Evolutionary conservation across 1,140 invertebrate species (phyloP), one percentile per base, ranked within the genome.

Genomic region (Euschistus heros): DNA sequence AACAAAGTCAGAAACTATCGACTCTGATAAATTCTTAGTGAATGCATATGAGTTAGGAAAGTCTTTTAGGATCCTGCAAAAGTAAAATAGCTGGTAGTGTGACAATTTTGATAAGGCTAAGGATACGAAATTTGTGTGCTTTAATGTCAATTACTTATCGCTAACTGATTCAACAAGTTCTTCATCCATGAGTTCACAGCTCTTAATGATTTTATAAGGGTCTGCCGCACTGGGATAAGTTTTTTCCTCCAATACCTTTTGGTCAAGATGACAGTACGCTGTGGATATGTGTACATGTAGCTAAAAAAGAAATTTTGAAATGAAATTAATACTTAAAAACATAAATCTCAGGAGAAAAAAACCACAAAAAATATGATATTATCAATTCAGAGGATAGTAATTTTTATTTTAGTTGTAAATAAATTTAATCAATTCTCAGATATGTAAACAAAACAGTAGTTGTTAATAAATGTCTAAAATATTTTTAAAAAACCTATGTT

Each of bases 21-120:
- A 81, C 77, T 96, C 92, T 0, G 89, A 87, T 13, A 95, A 73
- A 0, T 90, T 88, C 78, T 96, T 96, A 0, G 92, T 95, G 71
- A 90, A 95, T 0, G 91, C 92, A 71, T 96, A 95, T 0, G 91
- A 92, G 71, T 95, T 95, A 3, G 92, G 92, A 63, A 90, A 79
- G 54, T 86, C 82, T 17, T 87, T 87, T 46, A 96, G 79, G 60
- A 96, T 80, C 72, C 84, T 86, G 73, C 17, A 78, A 79, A 68
- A 59, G 17, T 27, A 20, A 54, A 54, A 15, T 4, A 17, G 2
- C n/a, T 54, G 24, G n/a, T 7, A 4, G n/a, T 54, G 33, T 13
- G 10, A n/a, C n/a, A 46, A 37, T 37, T 13, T 13, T 37, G 6
- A 30, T 30, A 30, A 30, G 30, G 30, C 3, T 6, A 37, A 37